Evolutionary conservation across 92 coral and sea anemone genomes (phyloP).

Genomic region (Zoanthus sansibaricus): DNA sequence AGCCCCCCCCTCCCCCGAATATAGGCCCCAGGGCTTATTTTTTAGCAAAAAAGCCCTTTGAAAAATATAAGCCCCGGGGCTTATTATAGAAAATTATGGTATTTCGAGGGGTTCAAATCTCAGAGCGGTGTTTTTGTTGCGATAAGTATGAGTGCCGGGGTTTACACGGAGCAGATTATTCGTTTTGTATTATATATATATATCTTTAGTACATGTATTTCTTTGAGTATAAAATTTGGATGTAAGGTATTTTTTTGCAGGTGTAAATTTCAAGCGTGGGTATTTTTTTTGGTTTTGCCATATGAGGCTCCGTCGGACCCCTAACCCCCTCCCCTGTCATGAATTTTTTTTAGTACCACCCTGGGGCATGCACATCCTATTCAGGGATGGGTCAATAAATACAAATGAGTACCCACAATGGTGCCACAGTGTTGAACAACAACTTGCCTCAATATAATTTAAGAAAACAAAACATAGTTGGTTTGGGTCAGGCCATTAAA

Average conservation of each 20-base stretch:
- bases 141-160: slow-evolving; percentile 16
- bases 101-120: slow-evolving; percentile 14
- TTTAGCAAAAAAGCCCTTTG: slow-evolving; percentile 13
- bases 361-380: slow-evolving; percentile 16
- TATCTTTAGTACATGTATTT: slow-evolving; percentile 11
- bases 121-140: slow-evolving; percentile 15
- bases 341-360: slow-evolving; percentile 12
- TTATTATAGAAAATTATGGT: background rate
- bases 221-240: slow-evolving; percentile 11
- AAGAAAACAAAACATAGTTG: slow-evolving; percentile 11
- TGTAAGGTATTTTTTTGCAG: slow-evolving; percentile 12
- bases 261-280: slow-evolving; percentile 14
- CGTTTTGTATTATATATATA: slow-evolving; percentile 10
- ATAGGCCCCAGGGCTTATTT: slow-evolving; percentile 15
- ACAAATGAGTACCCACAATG: slow-evolving; percentile 14
- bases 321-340: slow-evolving; percentile 16
- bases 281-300: slow-evolving; percentile 9
- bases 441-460: slow-evolving; percentile 11
- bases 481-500: slow-evolving; percentile 6
- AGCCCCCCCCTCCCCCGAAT: slow-evolving; percentile 25
- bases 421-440: slow-evolving; percentile 15
- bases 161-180: slow-evolving; percentile 13
- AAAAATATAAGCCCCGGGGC: slow-evolving; percentile 15
- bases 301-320: slow-evolving; percentile 17
- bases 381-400: slow-evolving; percentile 14